Conservation (phyloP, 2,113 vertebrate genomes). For the Orcinus orca region DNA sequence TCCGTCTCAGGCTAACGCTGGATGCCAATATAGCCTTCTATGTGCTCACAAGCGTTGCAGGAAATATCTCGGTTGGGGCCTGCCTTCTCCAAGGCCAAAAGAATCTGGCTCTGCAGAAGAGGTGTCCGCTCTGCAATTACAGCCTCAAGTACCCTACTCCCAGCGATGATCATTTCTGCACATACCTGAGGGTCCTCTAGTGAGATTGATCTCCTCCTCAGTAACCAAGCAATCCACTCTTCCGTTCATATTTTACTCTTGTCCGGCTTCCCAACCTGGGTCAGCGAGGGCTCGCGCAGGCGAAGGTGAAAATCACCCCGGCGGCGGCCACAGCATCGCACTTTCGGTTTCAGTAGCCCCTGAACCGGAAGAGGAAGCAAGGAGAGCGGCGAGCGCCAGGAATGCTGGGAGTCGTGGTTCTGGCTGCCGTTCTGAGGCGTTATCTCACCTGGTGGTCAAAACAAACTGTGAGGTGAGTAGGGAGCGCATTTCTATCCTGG, state of each 20-base stretch:
- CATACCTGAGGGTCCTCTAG: constrained; percentile 83
- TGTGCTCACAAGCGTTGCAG: not conserved
- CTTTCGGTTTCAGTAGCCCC: constrained; percentile 73
- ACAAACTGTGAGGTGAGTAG: accelerated
- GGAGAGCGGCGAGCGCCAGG: constrained; percentile 58
- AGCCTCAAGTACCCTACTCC: not conserved
- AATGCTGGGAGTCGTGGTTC: constrained; percentile 75
- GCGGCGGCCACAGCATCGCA: not conserved
- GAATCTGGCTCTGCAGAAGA: not conserved
- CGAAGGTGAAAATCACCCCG: constrained; percentile 71
- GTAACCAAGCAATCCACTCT: constrained; percentile 63
- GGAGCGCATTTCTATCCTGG: accelerated
- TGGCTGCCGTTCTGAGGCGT: accelerated
- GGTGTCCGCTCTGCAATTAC: not conserved
- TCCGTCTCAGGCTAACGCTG: not conserved
- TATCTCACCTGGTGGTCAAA: accelerated
- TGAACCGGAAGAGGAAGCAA: constrained; percentile 46
- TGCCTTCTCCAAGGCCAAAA: not conserved
- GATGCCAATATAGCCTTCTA: not conserved
- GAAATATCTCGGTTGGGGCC: not conserved
- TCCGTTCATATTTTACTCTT: constrained; percentile 72
- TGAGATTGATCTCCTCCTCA: constrained; percentile 83
- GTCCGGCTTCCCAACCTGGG: not conserved
- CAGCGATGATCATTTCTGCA: not conserved
- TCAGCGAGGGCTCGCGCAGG: not conserved